A percentile compares a stretch with the other conserved stretches of the same genome.
Evolutionary conservation across 2,113 vertebrate species (phyloP).

Genomic region (Aegotheles bennettii): DNA sequence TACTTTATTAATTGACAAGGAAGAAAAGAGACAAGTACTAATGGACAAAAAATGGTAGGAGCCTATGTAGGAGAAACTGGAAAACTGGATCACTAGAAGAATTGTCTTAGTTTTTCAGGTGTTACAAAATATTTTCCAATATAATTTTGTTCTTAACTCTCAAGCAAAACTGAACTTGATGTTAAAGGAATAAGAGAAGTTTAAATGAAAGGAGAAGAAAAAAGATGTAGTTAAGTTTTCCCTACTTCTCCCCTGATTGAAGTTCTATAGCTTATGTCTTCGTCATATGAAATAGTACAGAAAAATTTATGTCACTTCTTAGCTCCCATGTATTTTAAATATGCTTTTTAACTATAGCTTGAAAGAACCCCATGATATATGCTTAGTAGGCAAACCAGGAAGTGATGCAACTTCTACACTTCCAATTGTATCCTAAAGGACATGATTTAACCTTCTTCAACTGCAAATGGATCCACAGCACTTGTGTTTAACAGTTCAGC

Average conservation of each 20-base stretch:
- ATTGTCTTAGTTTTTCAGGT: not conserved
- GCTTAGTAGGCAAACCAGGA: not conserved
- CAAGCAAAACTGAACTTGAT: not conserved
- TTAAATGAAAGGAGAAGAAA: not conserved
- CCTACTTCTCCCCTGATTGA: not conserved
- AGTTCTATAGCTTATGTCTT: not conserved
- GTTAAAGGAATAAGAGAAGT: not conserved
- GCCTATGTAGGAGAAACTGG: not conserved
- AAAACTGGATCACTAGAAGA: not conserved
- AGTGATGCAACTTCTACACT: not conserved
- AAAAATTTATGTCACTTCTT: not conserved
- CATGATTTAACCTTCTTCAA: not conserved
- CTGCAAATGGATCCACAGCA: not conserved
- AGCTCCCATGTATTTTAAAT: not conserved
- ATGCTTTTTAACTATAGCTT: not conserved
- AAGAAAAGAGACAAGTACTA: not conserved
- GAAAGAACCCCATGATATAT: not conserved
- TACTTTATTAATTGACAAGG: not conserved
- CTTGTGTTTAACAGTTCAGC: not conserved
- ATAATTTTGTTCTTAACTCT: not conserved
- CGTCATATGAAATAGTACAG: not conserved
- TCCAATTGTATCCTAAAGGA: not conserved
- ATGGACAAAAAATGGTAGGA: not conserved
- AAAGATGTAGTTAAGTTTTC: not conserved
- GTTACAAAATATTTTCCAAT: not conserved